Evolutionary conservation across 2,113 vertebrate species (phyloP).

Genomic region (Procavia capensis): DNA sequence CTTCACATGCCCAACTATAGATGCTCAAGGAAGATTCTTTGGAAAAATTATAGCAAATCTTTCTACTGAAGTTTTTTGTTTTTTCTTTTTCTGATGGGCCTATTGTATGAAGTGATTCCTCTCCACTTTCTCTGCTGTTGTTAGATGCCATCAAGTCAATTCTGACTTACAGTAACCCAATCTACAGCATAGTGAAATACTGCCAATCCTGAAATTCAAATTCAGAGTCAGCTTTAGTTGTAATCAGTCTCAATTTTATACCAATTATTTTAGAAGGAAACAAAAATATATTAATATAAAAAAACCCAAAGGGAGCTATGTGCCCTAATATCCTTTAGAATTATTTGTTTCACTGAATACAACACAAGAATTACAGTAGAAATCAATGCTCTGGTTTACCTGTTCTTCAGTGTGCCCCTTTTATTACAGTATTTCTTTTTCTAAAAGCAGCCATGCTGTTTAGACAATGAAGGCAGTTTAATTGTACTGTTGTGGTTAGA

Average conservation of each 20-base stretch:
- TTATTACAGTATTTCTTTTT: conserved; percentile 33
- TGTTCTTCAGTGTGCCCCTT: conserved; percentile 3
- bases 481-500: not conserved
- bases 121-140: not conserved
- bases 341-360: not conserved
- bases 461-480: not conserved
- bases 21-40: not conserved
- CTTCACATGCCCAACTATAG: not conserved
- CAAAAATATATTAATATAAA: not conserved
- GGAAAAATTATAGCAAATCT: conserved; percentile 6
- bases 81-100: not conserved
- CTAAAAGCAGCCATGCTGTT: not conserved
- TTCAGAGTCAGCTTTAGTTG: not conserved
- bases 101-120: not conserved
- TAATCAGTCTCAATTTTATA: not conserved
- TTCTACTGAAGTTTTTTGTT: not conserved
- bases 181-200: too few relatives aligned
- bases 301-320: not conserved
- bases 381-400: not conserved
- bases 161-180: too few relatives aligned
- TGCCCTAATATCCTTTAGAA: not conserved
- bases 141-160: too few relatives aligned
- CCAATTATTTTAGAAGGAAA: conserved; percentile 25
- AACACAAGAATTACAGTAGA: not conserved
- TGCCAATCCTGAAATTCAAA: too few relatives aligned